Percentiles rank a stretch among this genome's conserved stretches.
phyloP scores from a whole-genome alignment of 2,888 invertebrate genomes.

The Dermolepida albohirtum region DNA sequence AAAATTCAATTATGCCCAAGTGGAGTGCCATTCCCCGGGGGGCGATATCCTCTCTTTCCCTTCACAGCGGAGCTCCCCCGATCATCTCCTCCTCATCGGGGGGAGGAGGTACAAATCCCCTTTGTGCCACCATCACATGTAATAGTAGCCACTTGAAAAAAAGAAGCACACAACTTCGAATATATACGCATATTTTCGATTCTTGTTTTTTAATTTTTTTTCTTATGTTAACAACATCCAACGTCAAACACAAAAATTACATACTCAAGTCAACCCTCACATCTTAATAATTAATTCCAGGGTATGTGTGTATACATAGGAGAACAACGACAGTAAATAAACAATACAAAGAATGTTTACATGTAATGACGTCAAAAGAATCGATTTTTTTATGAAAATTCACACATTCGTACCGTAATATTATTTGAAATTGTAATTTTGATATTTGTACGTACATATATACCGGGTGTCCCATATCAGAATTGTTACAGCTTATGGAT shows the following conservation, averaged over 20 bases:
- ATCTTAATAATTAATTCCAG: constrained; percentile 26
- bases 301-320: neutral
- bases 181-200: constrained; percentile 17
- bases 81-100: constrained; percentile 52
- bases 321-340: neutral
- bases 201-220: constrained; percentile 10
- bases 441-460: too few species aligned
- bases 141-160: constrained; percentile 41
- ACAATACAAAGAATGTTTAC: too few species aligned
- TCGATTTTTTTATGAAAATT: too few species aligned
- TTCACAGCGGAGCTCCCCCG: constrained; percentile 44
- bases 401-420: too few species aligned
- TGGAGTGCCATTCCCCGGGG: constrained; percentile 59
- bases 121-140: constrained; percentile 48
- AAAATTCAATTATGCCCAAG: constrained; percentile 65
- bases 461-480: too few species aligned
- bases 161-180: neutral
- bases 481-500: too few species aligned
- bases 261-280: neutral
- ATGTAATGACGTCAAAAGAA: too few species aligned
- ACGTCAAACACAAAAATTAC: neutral
- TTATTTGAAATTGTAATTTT: too few species aligned
- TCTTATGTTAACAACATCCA: constrained; percentile 1
- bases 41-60: constrained; percentile 45
- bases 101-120: constrained; percentile 51